Percentiles rank a stretch among this genome's conserved stretches.
phyloP scores from a whole-genome alignment of 2,113 vertebrate species.

The Nerophis ophidion region DNA sequence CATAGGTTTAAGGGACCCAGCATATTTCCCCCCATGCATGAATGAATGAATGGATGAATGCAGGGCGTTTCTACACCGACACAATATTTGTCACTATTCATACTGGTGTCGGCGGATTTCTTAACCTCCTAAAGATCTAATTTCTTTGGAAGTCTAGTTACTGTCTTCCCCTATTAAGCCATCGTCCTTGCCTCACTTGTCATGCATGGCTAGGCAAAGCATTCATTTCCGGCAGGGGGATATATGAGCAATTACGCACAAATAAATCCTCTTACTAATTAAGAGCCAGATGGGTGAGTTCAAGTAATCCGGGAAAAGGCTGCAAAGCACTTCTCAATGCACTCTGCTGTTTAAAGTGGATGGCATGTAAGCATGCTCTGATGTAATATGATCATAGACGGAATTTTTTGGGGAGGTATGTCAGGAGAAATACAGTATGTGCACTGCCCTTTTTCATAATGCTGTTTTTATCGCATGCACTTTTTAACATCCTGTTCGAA shows the following conservation, averaged over 20 bases:
- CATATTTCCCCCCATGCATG: not conserved
- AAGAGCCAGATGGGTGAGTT: slow-evolving; percentile 55
- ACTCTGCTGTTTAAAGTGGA: slow-evolving; percentile 13
- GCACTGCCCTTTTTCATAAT: too few species aligned
- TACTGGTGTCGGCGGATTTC: slow-evolving; percentile 7
- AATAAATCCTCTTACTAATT: slow-evolving; percentile 58
- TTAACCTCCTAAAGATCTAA: slow-evolving; percentile 48
- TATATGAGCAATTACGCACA: slow-evolving; percentile 67
- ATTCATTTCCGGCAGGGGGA: slow-evolving; percentile 57
- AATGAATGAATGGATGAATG: not conserved
- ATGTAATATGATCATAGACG: too few species aligned
- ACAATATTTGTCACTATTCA: not conserved
- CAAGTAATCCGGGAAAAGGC: slow-evolving; percentile 54
- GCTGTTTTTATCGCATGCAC: too few species aligned
- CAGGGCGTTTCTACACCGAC: slow-evolving; percentile 1
- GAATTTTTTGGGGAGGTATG: too few species aligned
- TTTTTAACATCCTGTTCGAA: too few species aligned
- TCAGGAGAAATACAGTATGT: too few species aligned
- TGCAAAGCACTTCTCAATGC: slow-evolving; percentile 39
- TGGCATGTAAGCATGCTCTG: not conserved
- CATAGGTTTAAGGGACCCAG: not conserved
- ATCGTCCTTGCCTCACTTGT: slow-evolving; percentile 26
- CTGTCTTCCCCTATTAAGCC: slow-evolving; percentile 43
- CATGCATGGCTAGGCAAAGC: slow-evolving; percentile 35
- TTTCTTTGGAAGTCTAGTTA: slow-evolving; percentile 53